Percentiles rank a stretch among this genome's conserved stretches.
Evolutionary conservation across 2,888 invertebrate species (phyloP).

Genomic region (Epinotia ramella): DNA sequence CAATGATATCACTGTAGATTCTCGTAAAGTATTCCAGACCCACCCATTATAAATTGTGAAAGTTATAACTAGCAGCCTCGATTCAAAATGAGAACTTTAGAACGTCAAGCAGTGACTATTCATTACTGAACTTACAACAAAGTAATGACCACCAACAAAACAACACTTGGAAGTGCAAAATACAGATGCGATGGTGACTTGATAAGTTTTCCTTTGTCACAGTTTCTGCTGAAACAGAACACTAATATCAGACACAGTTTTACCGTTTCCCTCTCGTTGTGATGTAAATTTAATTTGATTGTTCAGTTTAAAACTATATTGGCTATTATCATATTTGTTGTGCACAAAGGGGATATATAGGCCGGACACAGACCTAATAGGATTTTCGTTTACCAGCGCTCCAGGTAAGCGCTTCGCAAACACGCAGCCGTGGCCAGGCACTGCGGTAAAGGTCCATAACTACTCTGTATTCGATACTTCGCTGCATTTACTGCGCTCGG

Average conservation of each 20-base stretch:
- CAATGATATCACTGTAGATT: too few relatives aligned
- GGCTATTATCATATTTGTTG: constrained; percentile 32
- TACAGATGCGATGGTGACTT: constrained; percentile 15
- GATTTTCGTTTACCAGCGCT: constrained; percentile 41
- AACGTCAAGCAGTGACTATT: background rate
- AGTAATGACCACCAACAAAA: background rate
- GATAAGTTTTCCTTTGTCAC: constrained; percentile 40
- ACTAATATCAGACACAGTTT: constrained; percentile 21
- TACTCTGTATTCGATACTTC: constrained; percentile 30
- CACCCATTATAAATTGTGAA: background rate
- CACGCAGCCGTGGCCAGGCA: constrained; percentile 35
- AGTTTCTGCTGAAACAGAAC: constrained; percentile 19
- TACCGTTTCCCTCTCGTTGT: constrained; percentile 6
- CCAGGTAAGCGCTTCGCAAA: constrained; percentile 41
- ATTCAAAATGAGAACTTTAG: background rate
- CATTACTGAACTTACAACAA: background rate
- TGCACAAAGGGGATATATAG: constrained; percentile 37
- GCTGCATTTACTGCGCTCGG: constrained; percentile 6
- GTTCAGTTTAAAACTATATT: constrained; percentile 28
- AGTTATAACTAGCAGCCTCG: background rate
- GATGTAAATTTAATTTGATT: constrained; percentile 25
- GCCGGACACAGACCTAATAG: constrained; percentile 43
- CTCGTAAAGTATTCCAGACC: too few relatives aligned
- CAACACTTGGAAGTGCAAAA: background rate
- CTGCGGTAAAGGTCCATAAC: constrained; percentile 41